These are phyloP conservation scores for Holacanthus passer DNA, from an alignment of 2,113 vertebrate genomes.

Conservation along the genomic window DNA sequence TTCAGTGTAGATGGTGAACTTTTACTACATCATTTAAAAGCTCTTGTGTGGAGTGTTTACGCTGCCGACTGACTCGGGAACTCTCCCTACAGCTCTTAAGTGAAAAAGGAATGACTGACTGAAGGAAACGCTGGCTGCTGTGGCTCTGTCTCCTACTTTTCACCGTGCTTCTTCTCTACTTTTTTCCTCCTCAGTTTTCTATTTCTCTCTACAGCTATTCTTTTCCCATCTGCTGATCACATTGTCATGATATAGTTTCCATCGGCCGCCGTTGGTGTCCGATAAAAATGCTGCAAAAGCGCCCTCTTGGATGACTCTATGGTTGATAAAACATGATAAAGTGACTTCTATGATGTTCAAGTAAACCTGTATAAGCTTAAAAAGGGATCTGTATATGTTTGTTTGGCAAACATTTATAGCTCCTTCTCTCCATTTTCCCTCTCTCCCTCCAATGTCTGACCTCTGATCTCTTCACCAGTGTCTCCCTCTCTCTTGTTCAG, in stretches of 20 bases:
- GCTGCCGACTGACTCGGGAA: background rate
- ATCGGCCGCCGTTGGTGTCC: too few relatives aligned
- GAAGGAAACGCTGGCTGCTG: background rate
- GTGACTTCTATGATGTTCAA: too few relatives aligned
- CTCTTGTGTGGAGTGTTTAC: background rate
- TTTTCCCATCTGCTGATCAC: background rate
- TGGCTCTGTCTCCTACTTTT: background rate
- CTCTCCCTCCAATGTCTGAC: constrained; percentile 6
- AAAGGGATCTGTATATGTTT: too few relatives aligned
- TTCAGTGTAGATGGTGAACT: background rate
- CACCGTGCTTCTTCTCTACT: background rate
- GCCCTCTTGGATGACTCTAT: too few relatives aligned
- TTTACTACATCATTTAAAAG: background rate
- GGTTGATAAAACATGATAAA: too few relatives aligned
- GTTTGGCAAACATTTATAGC: background rate
- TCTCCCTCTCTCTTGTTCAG: constrained; percentile 37
- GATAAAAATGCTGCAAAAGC: too few relatives aligned
- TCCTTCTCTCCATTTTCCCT: background rate
- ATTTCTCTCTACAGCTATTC: too few relatives aligned
- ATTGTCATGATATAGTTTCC: too few relatives aligned
- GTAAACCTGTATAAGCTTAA: too few relatives aligned
- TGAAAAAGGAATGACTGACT: background rate
- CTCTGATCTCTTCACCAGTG: background rate
- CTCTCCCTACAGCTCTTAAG: background rate
- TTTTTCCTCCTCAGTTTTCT: background rate